Conservation (phyloP, 35 echinoderm and acorn worm species). For the Diadema setosum region DNA sequence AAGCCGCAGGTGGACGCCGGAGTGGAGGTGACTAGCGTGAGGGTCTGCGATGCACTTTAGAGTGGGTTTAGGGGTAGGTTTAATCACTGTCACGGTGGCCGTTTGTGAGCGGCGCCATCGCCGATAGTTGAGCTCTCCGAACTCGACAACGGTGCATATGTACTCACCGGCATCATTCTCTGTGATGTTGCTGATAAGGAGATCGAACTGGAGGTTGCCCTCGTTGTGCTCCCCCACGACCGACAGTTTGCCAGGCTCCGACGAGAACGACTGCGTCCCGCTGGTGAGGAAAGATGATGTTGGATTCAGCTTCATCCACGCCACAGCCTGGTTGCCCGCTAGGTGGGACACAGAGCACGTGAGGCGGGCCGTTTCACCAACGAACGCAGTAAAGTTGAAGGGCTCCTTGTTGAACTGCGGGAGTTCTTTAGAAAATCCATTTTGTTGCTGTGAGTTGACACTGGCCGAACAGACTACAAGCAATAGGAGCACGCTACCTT, state of each 20-base stretch:
- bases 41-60: background rate
- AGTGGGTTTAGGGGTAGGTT: background rate
- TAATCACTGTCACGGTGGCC: slow-evolving; percentile 20
- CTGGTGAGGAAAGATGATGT: slow-evolving; percentile 33
- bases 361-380: background rate
- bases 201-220: slow-evolving; percentile 14
- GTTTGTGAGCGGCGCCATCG: slow-evolving; percentile 1
- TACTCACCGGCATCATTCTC: slow-evolving; percentile 21
- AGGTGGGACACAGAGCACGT: slow-evolving; percentile 18
- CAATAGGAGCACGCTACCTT: background rate
- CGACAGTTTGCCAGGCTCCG: slow-evolving; percentile 4
- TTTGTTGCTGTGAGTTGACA: background rate
- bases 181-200: slow-evolving; percentile 15
- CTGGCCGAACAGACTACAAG: background rate
- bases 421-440: background rate
- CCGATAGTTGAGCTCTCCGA: slow-evolving; percentile 40
- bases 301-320: slow-evolving; percentile 40
- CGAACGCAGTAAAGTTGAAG: background rate
- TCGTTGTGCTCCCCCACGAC: background rate
- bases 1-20: background rate
- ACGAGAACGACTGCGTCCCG: background rate
- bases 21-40: background rate
- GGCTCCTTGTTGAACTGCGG: slow-evolving; percentile 1
- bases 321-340: slow-evolving; percentile 15
- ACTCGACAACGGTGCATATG: slow-evolving; percentile 35